These are phyloP conservation scores for Leistus spinibarbis DNA, from an alignment of 2,888 invertebrate species.

Conservation along the genomic window DNA sequence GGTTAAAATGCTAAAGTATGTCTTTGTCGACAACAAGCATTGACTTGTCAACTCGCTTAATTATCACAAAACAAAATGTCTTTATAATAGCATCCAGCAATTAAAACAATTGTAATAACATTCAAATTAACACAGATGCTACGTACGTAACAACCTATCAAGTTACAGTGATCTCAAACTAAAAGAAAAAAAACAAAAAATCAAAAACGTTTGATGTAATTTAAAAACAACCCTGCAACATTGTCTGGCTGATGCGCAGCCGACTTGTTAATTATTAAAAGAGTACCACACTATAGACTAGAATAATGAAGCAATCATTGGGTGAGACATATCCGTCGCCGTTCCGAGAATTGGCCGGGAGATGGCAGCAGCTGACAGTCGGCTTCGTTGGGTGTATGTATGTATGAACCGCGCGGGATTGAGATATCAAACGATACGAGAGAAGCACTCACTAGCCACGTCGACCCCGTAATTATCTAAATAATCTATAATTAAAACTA, in stretches of 20 bases:
- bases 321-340: slow-evolving; percentile 13
- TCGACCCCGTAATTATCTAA: slow-evolving; percentile 48
- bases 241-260: not conserved
- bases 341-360: slow-evolving; percentile 30
- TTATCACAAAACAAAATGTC: too few relatives aligned
- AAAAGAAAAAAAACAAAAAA: not conserved
- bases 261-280: not conserved
- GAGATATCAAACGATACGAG: slow-evolving; percentile 50
- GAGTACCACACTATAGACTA: slow-evolving; percentile 22
- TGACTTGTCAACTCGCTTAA: too few relatives aligned
- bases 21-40: too few relatives aligned
- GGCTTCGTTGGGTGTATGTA: slow-evolving; percentile 39
- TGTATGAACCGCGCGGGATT: slow-evolving; percentile 46
- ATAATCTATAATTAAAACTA: slow-evolving; percentile 51
- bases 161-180: not conserved
- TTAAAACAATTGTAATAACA: too few relatives aligned
- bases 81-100: too few relatives aligned
- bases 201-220: not conserved
- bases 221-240: not conserved
- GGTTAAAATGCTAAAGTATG: too few relatives aligned
- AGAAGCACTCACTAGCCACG: slow-evolving; percentile 40
- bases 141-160: too few relatives aligned
- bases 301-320: slow-evolving; percentile 34
- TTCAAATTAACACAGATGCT: too few relatives aligned
- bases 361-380: slow-evolving; percentile 48